These are phyloP conservation scores for Gari tellinella DNA, from an alignment of 2,888 invertebrate genomes.

Conservation along the genomic window DNA sequence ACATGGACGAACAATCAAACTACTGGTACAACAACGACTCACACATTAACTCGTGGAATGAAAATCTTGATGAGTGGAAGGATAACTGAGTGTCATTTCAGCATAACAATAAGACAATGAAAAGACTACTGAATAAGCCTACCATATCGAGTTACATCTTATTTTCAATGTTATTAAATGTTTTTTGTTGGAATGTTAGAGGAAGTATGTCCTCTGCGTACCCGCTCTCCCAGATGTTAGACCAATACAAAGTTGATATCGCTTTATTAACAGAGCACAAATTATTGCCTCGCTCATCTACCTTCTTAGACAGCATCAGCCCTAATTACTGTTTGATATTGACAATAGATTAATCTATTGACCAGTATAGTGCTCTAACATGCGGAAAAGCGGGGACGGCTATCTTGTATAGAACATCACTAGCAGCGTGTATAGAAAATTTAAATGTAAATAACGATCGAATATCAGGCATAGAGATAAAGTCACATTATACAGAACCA, in stretches of 20 bases:
- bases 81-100: no score
- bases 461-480: constrained; percentile 4
- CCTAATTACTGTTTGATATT: not conserved
- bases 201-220: constrained; percentile 14
- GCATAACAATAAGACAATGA: no score
- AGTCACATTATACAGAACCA: not conserved
- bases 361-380: not conserved
- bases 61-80: no score
- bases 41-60: no score
- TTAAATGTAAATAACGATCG: constrained; percentile 1
- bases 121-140: no score
- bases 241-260: constrained; percentile 11
- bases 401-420: not conserved
- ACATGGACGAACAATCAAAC: no score
- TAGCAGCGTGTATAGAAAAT: no score
- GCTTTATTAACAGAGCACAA: constrained; percentile 10
- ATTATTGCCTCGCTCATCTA: not conserved
- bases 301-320: constrained; percentile 5
- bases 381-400: constrained; percentile 16
- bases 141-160: no score
- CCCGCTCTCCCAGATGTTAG: not conserved
- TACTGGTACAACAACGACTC: no score
- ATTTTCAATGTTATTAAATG: not conserved
- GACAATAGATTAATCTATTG: constrained; percentile 1
- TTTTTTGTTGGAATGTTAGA: constrained; percentile 14